These are phyloP conservation scores for Microplitis mediator DNA, from an alignment of 1,140 invertebrate species.

Conservation along the genomic window DNA sequence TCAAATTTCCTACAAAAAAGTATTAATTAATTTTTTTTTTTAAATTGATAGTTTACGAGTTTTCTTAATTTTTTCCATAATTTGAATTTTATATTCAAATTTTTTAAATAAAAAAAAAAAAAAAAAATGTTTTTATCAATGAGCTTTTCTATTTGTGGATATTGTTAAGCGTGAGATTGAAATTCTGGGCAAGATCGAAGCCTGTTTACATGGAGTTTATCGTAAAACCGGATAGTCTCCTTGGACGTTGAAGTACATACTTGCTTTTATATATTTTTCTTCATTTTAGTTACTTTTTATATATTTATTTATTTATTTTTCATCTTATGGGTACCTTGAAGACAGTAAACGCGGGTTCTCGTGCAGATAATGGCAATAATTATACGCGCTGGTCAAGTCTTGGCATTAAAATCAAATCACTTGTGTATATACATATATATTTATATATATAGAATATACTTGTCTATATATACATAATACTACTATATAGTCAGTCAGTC, in stretches of 20 bases:
- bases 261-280: constrained; percentile 23
- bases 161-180: constrained; percentile 9
- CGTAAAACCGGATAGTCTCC: constrained; percentile 40
- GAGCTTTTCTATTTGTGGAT: too few relatives aligned
- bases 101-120: too few relatives aligned
- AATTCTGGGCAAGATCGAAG: constrained; percentile 42
- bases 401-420: constrained; percentile 55
- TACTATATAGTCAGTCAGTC: too few relatives aligned
- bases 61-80: too few relatives aligned
- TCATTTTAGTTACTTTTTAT: background rate
- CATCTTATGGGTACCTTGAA: constrained; percentile 31
- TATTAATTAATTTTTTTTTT: too few relatives aligned
- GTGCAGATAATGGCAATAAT: constrained; percentile 56
- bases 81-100: too few relatives aligned
- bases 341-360: constrained; percentile 54
- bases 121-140: too few relatives aligned
- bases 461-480: background rate
- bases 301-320: constrained; percentile 2
- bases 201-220: constrained; percentile 49
- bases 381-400: constrained; percentile 46
- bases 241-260: constrained; percentile 11
- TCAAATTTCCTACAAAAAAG: too few relatives aligned
- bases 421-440: constrained; percentile 9
- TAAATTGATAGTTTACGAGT: too few relatives aligned
- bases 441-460: background rate